A percentile compares a stretch with the other conserved stretches of the same genome.
Conservation (phyloP, 1,140 invertebrate species). For the Drosophila ironensis region DNA sequence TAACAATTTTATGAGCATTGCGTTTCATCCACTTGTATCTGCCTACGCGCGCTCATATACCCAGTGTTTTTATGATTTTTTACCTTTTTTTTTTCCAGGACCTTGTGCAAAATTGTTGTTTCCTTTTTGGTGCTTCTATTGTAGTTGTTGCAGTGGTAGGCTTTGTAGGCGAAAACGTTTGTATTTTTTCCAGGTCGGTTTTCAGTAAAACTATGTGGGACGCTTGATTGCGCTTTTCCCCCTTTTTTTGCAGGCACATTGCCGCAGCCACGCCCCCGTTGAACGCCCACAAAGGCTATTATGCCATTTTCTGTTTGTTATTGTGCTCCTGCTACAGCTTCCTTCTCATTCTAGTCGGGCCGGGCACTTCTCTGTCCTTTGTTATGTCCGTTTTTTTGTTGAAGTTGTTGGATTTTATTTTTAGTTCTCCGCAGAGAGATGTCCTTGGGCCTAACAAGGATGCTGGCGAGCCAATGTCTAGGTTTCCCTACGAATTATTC, state of each 20-base stretch:
- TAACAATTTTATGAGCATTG: slow-evolving; percentile 76
- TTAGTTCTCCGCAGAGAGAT: slow-evolving; percentile 2
- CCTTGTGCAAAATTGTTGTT: slow-evolving; percentile 24
- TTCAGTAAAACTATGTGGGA: slow-evolving; percentile 49
- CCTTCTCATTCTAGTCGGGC: slow-evolving; percentile 7
- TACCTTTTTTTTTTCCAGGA: slow-evolving; percentile 50
- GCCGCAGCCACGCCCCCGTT: slow-evolving; percentile 27
- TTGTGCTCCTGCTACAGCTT: slow-evolving; percentile 25
- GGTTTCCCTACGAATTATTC: too few relatives aligned
- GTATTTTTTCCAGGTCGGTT: slow-evolving; percentile 11
- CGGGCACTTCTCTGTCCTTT: slow-evolving; percentile 13
- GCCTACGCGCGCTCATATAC: not conserved
- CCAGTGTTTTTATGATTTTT: slow-evolving; percentile 68
- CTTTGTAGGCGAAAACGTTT: slow-evolving; percentile 58
- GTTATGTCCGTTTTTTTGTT: not conserved
- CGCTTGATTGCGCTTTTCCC: slow-evolving; percentile 69
- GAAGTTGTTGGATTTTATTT: not conserved
- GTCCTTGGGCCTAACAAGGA: slow-evolving; percentile 25
- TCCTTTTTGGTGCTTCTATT: too few relatives aligned
- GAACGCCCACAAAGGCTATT: slow-evolving; percentile 39
- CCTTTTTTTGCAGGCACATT: not conserved
- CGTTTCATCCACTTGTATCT: slow-evolving; percentile 39
- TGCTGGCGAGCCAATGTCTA: too few relatives aligned
- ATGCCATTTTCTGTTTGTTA: slow-evolving; percentile 62
- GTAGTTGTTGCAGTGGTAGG: slow-evolving; percentile 43